phyloP scores from a whole-genome alignment of 2,797 vertebrate genomes.

The Graptemys geographica region DNA sequence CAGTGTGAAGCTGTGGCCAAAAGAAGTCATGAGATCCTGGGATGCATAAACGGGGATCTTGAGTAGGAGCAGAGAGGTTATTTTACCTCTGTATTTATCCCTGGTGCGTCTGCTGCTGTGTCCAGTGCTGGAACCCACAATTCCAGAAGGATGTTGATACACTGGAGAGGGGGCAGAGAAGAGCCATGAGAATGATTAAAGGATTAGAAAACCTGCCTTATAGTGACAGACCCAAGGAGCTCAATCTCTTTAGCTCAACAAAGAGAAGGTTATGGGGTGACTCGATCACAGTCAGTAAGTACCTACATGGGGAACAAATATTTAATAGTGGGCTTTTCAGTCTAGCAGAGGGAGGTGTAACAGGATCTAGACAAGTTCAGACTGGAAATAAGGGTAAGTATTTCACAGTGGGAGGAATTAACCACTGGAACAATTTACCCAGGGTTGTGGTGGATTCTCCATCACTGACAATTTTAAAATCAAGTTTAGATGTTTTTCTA shows the following conservation, averaged over 20 bases:
- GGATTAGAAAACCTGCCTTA: neutral
- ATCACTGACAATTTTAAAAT: neutral
- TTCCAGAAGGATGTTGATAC: neutral
- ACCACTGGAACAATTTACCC: neutral
- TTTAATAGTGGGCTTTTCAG: neutral
- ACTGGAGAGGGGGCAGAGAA: neutral
- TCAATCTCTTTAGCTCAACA: neutral
- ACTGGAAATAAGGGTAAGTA: neutral
- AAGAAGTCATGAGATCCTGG: neutral
- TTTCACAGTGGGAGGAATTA: neutral
- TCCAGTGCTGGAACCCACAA: neutral
- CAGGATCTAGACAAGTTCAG: neutral
- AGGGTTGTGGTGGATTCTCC: neutral
- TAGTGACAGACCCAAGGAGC: neutral
- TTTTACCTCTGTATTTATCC: neutral
- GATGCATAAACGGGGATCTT: neutral
- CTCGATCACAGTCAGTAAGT: neutral
- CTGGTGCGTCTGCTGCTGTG: neutral
- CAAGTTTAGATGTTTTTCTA: neutral
- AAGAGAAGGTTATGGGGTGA: neutral
- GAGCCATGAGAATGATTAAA: neutral
- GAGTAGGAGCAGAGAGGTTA: neutral
- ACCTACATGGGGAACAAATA: neutral
- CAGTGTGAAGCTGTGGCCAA: neutral
- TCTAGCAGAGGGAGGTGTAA: neutral